Percentiles rank a stretch among this genome's conserved stretches.
phyloP scores from a whole-genome alignment of 2,113 vertebrate species.

The Sylvia atricapilla region DNA sequence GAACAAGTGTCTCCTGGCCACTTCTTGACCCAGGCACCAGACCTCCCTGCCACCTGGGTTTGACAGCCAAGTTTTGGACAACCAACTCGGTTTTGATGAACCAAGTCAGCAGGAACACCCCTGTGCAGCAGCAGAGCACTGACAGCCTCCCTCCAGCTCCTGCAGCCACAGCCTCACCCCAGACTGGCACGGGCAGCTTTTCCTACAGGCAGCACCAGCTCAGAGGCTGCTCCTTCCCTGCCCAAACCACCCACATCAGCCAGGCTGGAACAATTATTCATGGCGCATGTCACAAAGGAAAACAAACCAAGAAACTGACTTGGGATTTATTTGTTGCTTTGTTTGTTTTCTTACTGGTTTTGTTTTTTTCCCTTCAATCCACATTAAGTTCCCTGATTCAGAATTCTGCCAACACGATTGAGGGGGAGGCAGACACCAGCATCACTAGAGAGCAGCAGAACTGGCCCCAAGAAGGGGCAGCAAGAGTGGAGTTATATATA shows the following conservation, averaged over 20 bases:
- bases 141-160: neutral
- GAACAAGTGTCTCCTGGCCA: neutral
- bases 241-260: accelerated
- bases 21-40: neutral
- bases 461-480: accelerated
- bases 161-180: neutral
- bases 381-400: neutral
- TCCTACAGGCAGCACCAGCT: neutral
- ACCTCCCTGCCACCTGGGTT: neutral
- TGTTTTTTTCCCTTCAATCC: neutral
- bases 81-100: neutral
- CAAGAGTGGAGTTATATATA: neutral
- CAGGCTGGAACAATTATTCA: neutral
- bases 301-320: neutral
- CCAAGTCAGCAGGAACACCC: neutral
- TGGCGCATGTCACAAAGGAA: neutral
- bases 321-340: neutral
- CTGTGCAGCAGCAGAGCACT: neutral
- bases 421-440: neutral
- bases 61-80: neutral
- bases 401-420: accelerated
- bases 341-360: neutral
- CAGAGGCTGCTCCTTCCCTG: neutral
- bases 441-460: neutral
- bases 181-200: neutral